Evolutionary conservation across 2,797 vertebrate genomes (phyloP).

Genomic region (Salmo trutta): DNA sequence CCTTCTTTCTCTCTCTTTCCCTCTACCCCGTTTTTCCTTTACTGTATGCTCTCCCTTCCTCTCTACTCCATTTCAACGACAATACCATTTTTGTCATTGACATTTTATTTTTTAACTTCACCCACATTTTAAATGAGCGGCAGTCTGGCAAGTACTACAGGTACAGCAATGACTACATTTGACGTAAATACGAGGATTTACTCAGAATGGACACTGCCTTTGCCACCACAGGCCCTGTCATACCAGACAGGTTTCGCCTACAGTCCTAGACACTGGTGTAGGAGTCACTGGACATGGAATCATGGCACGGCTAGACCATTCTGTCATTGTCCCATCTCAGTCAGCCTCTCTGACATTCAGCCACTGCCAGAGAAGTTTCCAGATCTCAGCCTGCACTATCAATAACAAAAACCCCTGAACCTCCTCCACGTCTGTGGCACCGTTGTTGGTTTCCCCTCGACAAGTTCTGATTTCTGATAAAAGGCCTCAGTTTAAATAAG

Average conservation of each 20-base stretch:
- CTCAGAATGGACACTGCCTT: not conserved
- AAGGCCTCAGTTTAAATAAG: slow-evolving; percentile 66
- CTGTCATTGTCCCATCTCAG: not conserved
- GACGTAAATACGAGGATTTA: not conserved
- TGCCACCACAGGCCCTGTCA: not conserved
- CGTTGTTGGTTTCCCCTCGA: slow-evolving; percentile 68
- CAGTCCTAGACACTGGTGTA: not conserved
- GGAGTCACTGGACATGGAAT: not conserved
- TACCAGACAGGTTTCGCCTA: not conserved
- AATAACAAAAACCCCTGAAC: slow-evolving; percentile 37
- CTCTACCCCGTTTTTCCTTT: slow-evolving; percentile 30
- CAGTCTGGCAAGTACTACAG: slow-evolving; percentile 13
- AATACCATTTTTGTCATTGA: slow-evolving; percentile 47
- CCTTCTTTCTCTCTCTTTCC: slow-evolving; percentile 21
- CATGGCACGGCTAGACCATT: not conserved
- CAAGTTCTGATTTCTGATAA: slow-evolving; percentile 80
- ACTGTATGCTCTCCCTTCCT: not conserved
- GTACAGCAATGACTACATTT: slow-evolving; percentile 41
- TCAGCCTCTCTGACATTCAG: not conserved
- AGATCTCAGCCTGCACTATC: slow-evolving; percentile 43
- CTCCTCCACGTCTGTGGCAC: slow-evolving; percentile 70
- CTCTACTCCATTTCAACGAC: slow-evolving; percentile 1
- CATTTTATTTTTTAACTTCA: slow-evolving; percentile 58
- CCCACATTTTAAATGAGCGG: slow-evolving; percentile 44
- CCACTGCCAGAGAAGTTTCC: slow-evolving; percentile 40